Evolutionary conservation across 2,113 vertebrate species (phyloP), one percentile per base, ranked within the genome.

Genomic region (Mirza zaza): DNA sequence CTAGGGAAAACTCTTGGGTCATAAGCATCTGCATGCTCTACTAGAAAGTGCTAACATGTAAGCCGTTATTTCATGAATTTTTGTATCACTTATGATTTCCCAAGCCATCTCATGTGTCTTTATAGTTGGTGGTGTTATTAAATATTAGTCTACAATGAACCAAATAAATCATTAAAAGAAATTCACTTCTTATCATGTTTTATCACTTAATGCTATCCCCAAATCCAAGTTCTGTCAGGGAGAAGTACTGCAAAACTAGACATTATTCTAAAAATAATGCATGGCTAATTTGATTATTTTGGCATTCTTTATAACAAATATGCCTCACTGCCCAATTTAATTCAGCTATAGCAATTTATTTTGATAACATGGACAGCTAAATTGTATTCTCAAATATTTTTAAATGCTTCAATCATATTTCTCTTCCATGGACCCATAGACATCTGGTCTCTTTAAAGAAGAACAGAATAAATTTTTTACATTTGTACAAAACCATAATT

Each of bases 281-380:
- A 71, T 82, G 25, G 27, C 21, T 96, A 90, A 92, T 95, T 80
- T 92, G 50, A 94, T 76, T 52, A 81, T 76, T 85, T 90, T 91
- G 63, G 59, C 52, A 87, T 83, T 96, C 82, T 96, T 96, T 92
- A 50, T 92, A 86, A 92, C 45, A 90, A 94, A 71, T 65, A 52
- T 34, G 8, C 21, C 8, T 36, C 85, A 76, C 15, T 90, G 34
- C 15, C n/a, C 39, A 94, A 95, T 94, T 87, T 90, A 87, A 87
- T 81, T 77, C 13, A 97, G 21, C n/a, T 71, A 73, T 17, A 71
- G 25, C 29, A 77, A 94, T 70, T 94, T 48, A 90, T 90, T 85
- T 65, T 90, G 81, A 84, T 90, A 92, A 68, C 29, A 76, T 0
- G 93, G 15, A 86, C 6, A 92, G 36, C 36, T 92, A 81, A 91